Evolutionary conservation across 2,113 vertebrate genomes (phyloP).

Genomic region (Solea solea): DNA sequence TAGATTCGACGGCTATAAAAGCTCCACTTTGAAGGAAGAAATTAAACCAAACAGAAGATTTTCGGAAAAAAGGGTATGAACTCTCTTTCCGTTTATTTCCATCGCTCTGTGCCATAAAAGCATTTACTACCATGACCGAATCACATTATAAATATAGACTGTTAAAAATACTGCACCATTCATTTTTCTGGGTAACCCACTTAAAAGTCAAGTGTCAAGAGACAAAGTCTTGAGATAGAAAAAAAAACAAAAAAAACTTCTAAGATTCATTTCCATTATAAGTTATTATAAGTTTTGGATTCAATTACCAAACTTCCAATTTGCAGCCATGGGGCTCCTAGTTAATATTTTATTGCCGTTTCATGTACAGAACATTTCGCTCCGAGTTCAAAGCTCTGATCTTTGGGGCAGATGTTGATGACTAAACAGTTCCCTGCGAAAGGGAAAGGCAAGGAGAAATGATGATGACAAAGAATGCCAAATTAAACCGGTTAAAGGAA

Average conservation of each 20-base stretch:
- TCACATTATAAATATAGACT: constrained; percentile 25
- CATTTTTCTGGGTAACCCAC: constrained; percentile 36
- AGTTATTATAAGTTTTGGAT: constrained; percentile 27
- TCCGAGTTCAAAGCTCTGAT: constrained; percentile 57
- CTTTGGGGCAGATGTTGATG: constrained; percentile 35
- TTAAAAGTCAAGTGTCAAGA: constrained; percentile 28
- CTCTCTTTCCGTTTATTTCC: background rate
- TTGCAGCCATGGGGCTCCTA: background rate
- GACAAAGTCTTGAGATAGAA: constrained; percentile 1
- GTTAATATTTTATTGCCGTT: constrained; percentile 67
- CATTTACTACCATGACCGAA: constrained; percentile 5
- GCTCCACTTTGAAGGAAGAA: background rate
- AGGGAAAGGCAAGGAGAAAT: constrained; percentile 53
- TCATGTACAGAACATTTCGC: constrained; percentile 30
- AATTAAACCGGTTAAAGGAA: constrained; percentile 14
- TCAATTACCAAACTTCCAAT: constrained; percentile 22
- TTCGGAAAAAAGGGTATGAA: background rate
- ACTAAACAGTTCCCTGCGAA: constrained; percentile 42
- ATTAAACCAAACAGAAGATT: constrained; percentile 10
- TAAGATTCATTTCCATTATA: constrained; percentile 23
- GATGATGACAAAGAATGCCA: constrained; percentile 52
- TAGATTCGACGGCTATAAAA: constrained; percentile 19
- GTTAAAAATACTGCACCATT: constrained; percentile 5
- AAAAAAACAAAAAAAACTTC: constrained; percentile 2
- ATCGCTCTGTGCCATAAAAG: constrained; percentile 3